Conservation (phyloP, 2,113 vertebrate genomes). For the Chlorodrepanis virens region DNA sequence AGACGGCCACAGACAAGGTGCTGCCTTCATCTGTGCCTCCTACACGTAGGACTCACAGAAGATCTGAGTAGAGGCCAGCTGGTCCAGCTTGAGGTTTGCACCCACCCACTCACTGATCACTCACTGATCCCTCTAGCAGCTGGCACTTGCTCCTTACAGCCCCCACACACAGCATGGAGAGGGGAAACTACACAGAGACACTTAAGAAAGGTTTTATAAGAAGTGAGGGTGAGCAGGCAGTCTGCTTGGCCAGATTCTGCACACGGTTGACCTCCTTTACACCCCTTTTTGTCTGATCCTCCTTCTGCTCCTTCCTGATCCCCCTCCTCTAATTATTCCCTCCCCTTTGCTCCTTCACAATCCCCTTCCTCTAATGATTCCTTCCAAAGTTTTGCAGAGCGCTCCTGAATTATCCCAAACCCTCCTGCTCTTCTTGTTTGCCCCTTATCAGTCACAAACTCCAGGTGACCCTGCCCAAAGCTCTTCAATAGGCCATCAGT, state of each 20-base stretch:
- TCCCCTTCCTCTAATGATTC: not conserved
- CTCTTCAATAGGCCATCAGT: not conserved
- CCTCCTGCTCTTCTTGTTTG: not conserved
- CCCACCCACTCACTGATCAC: too few species aligned
- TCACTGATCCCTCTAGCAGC: not conserved
- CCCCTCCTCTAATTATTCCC: not conserved
- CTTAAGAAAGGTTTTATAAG: not conserved
- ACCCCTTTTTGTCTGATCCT: not conserved
- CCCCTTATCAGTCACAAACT: not conserved
- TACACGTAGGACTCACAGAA: not conserved
- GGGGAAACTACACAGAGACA: not conserved
- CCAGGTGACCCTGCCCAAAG: not conserved
- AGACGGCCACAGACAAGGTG: not conserved
- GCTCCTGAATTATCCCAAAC: not conserved
- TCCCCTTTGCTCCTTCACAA: not conserved
- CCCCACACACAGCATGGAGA: fast-evolving
- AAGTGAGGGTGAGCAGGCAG: not conserved
- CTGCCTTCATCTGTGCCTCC: not conserved
- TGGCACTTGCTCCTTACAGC: not conserved
- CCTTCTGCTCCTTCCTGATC: not conserved
- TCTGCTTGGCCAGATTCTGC: not conserved
- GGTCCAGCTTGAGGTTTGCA: not conserved
- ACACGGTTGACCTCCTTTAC: fast-evolving
- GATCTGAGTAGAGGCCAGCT: not conserved
- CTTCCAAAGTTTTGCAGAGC: not conserved